phyloP scores from a whole-genome alignment of 2,888 invertebrate genomes.

The Tiliacea citrago region DNA sequence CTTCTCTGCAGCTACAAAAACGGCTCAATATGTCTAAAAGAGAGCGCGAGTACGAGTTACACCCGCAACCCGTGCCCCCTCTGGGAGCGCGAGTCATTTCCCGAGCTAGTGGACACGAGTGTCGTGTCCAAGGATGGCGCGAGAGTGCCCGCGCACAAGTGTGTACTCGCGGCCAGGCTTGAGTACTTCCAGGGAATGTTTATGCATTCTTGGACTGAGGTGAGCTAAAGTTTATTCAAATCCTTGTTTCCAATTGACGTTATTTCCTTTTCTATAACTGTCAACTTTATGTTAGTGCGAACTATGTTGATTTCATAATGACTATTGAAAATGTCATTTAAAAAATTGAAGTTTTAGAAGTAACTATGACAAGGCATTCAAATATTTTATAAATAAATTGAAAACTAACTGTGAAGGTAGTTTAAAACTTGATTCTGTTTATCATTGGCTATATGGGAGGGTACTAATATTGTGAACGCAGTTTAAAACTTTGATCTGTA shows the following conservation, averaged over 20 bases:
- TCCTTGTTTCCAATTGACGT: neutral
- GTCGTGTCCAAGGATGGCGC: conserved; percentile 89
- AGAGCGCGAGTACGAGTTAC: conserved; percentile 78
- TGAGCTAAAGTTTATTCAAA: conserved; percentile 65
- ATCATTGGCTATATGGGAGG: no score
- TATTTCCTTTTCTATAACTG: neutral
- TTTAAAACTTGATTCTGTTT: no score
- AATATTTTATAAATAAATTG: no score
- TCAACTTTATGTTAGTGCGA: neutral
- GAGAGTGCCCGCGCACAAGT: conserved; percentile 93
- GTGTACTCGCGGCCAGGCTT: conserved; percentile 94
- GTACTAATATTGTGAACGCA: no score
- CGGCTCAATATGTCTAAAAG: conserved; percentile 81
- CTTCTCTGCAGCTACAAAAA: conserved; percentile 80
- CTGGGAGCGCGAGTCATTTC: conserved; percentile 86
- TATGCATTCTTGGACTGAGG: conserved; percentile 94
- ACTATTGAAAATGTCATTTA: neutral
- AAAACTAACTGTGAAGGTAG: neutral
- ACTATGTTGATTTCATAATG: neutral
- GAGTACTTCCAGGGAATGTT: conserved; percentile 97
- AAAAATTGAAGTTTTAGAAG: neutral
- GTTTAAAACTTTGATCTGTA: no score
- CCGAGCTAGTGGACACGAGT: conserved; percentile 91
- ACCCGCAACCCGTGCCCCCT: conserved; percentile 63
- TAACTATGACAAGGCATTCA: no score